Evolutionary conservation across 2,113 vertebrate genomes (phyloP), one percentile per base, ranked within the genome.

Genomic region (Calypte anna): DNA sequence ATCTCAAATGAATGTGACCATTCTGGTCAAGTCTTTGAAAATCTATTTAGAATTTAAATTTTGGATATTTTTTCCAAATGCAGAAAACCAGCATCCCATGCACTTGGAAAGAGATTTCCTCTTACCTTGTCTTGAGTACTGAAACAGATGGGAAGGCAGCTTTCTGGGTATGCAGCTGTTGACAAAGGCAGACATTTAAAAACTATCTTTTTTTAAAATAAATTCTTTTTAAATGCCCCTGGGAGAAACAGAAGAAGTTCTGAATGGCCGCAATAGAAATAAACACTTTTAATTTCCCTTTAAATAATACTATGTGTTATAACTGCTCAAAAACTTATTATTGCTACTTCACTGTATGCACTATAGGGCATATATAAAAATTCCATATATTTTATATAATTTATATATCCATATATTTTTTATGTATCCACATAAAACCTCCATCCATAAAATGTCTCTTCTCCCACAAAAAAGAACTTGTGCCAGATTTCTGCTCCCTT

Each of bases 261-360:
- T 57, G 59, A 86, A 81, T 72, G 23, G 28, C 59, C 78, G 14
- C 55, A 46, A 18, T 82, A 91, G 80, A 95, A 96, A 77, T 16
- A 83, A 94, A 90, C 14, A 5, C 73, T 67, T 83, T 61, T 74
- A 88, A 4, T 90, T 96, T 83, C 64, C 72, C 40, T 83, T 93
- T 75, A 81, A 81, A 81, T 40, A 86, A 86, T 54, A 43, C 8
- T 33, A 22, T 1, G 5, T 80, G 72, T 81, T 95, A 59, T 19
- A 76, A 70, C 68, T 83, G 64, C 63, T 81, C 48, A 70, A 78
- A 91, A 82, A 63, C 4, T 19, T 62, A 85, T 82, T 86, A 70
- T 93, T 88, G 76, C 72, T 75, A 1, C 69, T 64, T 82, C 14
- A 7, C 75, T 86, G 0, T 53, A 10, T 22, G 53, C 33, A 6